Evolutionary conservation across 1,140 invertebrate genomes (phyloP).

Genomic region (Nomia melanderi): DNA sequence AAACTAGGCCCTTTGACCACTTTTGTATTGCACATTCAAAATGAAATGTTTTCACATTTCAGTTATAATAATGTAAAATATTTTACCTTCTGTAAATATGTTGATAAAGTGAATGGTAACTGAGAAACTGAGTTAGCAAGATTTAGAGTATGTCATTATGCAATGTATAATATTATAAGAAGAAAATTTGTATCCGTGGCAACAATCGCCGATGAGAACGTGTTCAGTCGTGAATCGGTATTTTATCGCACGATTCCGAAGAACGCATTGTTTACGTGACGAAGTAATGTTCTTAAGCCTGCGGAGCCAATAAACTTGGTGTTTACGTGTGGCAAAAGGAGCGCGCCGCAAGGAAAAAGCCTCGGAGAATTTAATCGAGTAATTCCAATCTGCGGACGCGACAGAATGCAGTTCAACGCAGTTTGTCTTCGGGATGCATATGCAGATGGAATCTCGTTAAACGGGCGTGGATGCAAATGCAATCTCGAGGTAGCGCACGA

Average conservation of each 20-base stretch:
- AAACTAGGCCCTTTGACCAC: neutral
- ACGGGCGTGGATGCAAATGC: constrained; percentile 48
- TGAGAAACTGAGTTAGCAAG: no score
- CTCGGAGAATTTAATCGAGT: constrained; percentile 29
- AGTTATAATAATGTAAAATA: no score
- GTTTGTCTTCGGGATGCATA: constrained; percentile 50
- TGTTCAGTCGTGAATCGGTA: no score
- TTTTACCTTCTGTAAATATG: no score
- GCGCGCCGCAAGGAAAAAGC: neutral
- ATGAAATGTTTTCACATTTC: no score
- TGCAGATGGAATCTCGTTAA: constrained; percentile 53
- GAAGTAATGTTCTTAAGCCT: neutral
- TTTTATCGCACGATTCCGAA: neutral
- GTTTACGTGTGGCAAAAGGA: constrained; percentile 12
- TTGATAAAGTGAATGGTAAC: no score
- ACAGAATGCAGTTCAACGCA: constrained; percentile 50
- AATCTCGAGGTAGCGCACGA: constrained; percentile 42
- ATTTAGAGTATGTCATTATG: no score
- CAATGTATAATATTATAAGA: no score
- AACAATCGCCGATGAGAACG: neutral
- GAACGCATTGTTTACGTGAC: no score
- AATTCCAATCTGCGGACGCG: constrained; percentile 51
- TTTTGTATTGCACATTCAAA: neutral
- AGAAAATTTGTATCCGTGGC: no score
- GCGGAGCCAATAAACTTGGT: constrained; percentile 21